These are phyloP conservation scores for Parauchenoglanis ngamensis DNA, from an alignment of 2,797 vertebrate genomes.

Conservation along the genomic window DNA sequence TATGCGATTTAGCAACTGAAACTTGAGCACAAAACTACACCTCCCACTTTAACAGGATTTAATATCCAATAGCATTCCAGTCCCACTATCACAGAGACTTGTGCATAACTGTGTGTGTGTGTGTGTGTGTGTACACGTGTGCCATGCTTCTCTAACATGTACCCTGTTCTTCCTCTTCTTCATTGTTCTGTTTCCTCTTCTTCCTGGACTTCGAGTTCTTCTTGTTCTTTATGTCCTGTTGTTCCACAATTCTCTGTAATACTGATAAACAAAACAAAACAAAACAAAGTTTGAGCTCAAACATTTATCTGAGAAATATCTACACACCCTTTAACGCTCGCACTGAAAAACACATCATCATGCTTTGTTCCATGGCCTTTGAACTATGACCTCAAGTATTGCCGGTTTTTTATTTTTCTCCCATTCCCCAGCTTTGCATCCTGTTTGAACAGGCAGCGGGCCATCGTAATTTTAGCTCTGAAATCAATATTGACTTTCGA, in stretches of 20 bases:
- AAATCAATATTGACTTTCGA: constrained; percentile 48
- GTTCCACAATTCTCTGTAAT: constrained; percentile 74
- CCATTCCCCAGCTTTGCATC: constrained; percentile 50
- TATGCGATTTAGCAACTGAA: not conserved
- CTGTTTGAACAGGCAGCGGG: constrained; percentile 58
- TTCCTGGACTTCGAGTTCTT: constrained; percentile 82
- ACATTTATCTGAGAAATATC: constrained; percentile 15
- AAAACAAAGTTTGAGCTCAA: not conserved
- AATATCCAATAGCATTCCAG: not conserved
- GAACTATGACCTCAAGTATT: constrained; percentile 36
- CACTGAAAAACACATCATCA: constrained; percentile 43
- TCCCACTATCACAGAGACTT: not conserved
- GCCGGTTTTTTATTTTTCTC: constrained; percentile 46
- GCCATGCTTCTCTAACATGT: constrained; percentile 47
- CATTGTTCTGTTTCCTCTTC: constrained; percentile 81
- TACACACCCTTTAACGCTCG: constrained; percentile 7
- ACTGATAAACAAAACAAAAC: constrained; percentile 65
- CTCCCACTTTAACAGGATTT: not conserved
- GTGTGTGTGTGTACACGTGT: constrained; percentile 22
- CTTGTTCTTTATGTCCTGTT: constrained; percentile 79
- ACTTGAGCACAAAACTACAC: not conserved
- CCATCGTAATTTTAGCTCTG: constrained; percentile 54
- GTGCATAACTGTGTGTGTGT: not conserved
- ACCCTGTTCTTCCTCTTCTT: constrained; percentile 76
- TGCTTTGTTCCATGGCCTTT: constrained; percentile 41